Conservation (phyloP, 2,888 invertebrate genomes). For the Arge pagana region DNA sequence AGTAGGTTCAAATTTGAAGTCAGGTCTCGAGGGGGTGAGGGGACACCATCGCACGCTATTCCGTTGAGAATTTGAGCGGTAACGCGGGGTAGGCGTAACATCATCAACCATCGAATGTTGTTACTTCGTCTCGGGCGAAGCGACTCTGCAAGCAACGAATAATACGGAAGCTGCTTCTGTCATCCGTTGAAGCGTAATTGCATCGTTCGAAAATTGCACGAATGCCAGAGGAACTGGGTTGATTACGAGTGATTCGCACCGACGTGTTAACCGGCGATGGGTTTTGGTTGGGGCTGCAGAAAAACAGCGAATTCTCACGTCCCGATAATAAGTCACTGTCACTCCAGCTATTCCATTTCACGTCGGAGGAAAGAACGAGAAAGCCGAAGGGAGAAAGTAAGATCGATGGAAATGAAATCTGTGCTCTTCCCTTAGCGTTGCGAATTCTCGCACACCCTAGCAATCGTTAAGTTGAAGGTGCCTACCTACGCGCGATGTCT, state of each 20-base stretch:
- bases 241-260: slow-evolving; percentile 31
- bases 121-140: neutral
- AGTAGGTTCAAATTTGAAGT: neutral
- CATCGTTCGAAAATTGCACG: slow-evolving; percentile 40
- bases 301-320: slow-evolving; percentile 11
- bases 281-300: neutral
- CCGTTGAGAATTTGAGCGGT: slow-evolving; percentile 21
- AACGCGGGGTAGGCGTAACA: slow-evolving; percentile 20
- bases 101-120: slow-evolving; percentile 3
- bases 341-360: too few species aligned
- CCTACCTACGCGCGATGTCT: too few species aligned
- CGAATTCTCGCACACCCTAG: too few species aligned
- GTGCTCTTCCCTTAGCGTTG: too few species aligned
- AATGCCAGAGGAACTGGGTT: slow-evolving; percentile 43
- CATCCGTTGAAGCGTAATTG: slow-evolving; percentile 33
- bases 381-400: too few species aligned
- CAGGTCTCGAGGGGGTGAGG: neutral
- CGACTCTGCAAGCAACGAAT: neutral
- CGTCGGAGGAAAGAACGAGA: too few species aligned
- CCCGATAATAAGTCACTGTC: too few species aligned
- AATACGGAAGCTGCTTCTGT: slow-evolving; percentile 13
- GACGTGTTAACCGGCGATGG: neutral
- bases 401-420: too few species aligned
- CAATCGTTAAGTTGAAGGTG: too few species aligned
- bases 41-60: neutral